A percentile compares a stretch with the other conserved stretches of the same genome.
phyloP scores from a whole-genome alignment of 2,888 invertebrate genomes.

The Salticus scenicus region DNA sequence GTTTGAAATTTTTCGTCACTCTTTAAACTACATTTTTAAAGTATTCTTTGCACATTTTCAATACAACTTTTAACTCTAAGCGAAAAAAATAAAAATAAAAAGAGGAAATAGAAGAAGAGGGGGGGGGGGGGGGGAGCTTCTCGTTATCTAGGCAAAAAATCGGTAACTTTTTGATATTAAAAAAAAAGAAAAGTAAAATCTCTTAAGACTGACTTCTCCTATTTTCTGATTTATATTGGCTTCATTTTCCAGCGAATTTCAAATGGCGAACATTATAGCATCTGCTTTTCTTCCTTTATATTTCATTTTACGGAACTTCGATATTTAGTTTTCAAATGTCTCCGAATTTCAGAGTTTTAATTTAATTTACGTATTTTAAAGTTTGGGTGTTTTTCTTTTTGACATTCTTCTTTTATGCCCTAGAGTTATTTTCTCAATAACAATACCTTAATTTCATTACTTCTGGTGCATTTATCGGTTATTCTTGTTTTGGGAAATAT shows the following conservation, averaged over 20 bases:
- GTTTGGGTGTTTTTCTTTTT: background rate
- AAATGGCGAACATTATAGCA: background rate
- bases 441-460: background rate
- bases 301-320: background rate
- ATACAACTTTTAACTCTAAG: too few relatives aligned
- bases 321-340: slow-evolving; percentile 2
- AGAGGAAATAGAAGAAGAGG: too few relatives aligned
- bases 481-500: background rate
- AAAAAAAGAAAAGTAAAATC: background rate
- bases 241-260: background rate
- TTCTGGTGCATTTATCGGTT: background rate
- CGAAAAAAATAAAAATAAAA: too few relatives aligned
- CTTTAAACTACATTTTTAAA: too few relatives aligned
- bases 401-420: background rate
- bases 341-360: background rate
- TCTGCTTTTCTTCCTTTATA: background rate
- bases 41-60: too few relatives aligned
- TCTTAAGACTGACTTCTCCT: background rate
- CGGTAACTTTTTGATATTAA: background rate
- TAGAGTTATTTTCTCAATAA: background rate
- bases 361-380: background rate
- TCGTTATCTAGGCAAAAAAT: background rate
- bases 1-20: too few relatives aligned
- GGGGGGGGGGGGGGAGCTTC: too few relatives aligned
- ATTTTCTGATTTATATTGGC: background rate